Conservation (phyloP, 2,888 invertebrate species). For the Spodoptera exigua region DNA sequence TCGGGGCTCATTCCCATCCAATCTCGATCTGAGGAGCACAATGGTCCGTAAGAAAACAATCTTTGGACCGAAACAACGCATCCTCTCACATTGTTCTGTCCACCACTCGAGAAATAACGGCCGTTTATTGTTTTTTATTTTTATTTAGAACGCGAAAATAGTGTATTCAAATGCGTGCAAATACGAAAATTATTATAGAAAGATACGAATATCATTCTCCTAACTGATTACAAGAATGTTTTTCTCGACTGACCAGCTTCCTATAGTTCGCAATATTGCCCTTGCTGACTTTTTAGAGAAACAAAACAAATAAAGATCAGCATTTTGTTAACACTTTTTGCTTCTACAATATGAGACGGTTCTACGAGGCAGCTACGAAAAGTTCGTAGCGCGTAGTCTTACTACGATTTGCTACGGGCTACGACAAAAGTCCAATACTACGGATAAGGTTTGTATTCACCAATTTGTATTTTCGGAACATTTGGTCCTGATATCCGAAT, state of each 20-base stretch:
- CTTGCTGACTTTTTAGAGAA: no score
- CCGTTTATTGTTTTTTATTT: conserved; percentile 66
- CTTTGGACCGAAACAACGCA: conserved; percentile 70
- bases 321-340: conserved; percentile 20
- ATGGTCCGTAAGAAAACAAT: conserved; percentile 81
- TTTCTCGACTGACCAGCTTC: no score
- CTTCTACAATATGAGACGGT: conserved; percentile 12
- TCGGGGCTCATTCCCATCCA: conserved; percentile 73
- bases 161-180: conserved; percentile 49
- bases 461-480: conserved; percentile 13
- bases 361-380: conserved; percentile 50
- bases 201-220: no score
- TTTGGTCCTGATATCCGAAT: conserved; percentile 45
- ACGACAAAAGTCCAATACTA: conserved; percentile 31
- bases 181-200: conserved; percentile 14
- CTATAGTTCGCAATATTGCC: no score
- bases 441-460: conserved; percentile 29
- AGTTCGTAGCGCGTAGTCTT: conserved; percentile 1
- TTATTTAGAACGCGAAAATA: conserved; percentile 66
- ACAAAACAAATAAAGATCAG: conserved; percentile 10
- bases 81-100: conserved; percentile 54
- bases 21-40: conserved; percentile 73
- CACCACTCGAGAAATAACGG: conserved; percentile 51
- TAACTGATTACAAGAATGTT: no score
- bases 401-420: conserved; percentile 45